Conservation (phyloP, 2,113 vertebrate genomes). For the Prunella himalayana region DNA sequence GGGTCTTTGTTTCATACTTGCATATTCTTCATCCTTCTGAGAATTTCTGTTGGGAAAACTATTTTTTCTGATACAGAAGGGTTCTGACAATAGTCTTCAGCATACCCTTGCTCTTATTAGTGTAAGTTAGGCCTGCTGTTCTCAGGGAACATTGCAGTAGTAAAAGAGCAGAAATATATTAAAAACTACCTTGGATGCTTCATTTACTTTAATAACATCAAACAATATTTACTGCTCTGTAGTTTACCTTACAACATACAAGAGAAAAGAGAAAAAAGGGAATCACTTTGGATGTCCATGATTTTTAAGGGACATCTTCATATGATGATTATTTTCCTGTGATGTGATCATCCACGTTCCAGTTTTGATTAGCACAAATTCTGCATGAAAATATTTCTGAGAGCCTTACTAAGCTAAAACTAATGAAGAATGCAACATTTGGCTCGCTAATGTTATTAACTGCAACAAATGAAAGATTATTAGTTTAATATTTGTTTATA, state of each 20-base stretch:
- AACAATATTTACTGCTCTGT: neutral
- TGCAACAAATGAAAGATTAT: neutral
- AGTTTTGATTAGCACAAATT: neutral
- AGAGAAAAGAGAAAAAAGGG: neutral
- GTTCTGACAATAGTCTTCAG: constrained; percentile 1
- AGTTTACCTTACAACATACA: neutral
- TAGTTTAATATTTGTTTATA: neutral
- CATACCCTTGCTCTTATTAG: neutral
- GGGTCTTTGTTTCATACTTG: neutral
- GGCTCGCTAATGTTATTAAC: neutral
- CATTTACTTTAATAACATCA: neutral
- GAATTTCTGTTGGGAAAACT: neutral
- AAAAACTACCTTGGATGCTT: neutral
- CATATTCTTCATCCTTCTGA: neutral
- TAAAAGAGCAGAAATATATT: neutral
- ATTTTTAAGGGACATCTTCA: neutral
- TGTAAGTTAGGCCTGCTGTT: neutral
- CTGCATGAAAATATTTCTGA: neutral
- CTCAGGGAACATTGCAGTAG: neutral
- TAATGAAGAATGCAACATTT: neutral
- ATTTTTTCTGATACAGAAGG: neutral
- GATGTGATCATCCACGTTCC: neutral
- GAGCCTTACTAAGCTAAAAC: neutral
- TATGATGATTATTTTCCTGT: neutral
- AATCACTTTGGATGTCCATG: neutral